Conservation (phyloP, 2,888 invertebrate species). For the Drosophila demipolita region DNA sequence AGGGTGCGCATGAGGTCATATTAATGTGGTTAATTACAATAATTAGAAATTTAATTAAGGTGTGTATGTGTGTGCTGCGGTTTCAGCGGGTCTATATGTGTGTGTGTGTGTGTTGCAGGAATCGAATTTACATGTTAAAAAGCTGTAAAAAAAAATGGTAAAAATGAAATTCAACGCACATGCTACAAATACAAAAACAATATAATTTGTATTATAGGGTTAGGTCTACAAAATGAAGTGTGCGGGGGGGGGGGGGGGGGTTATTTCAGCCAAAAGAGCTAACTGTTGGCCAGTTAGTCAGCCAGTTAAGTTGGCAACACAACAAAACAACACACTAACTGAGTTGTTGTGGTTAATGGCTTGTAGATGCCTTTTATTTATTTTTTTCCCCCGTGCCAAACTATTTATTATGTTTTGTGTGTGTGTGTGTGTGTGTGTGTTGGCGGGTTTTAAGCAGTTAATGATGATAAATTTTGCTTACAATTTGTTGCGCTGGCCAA, state of each 20-base stretch:
- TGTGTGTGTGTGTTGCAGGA: conserved; percentile 30
- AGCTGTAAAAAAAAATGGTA: conserved; percentile 65
- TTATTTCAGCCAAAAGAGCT: conserved; percentile 21
- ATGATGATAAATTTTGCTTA: conserved; percentile 61
- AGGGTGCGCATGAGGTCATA: conserved; percentile 80
- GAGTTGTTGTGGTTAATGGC: conserved; percentile 70
- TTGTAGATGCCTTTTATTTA: conserved; percentile 34
- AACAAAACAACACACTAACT: conserved; percentile 46
- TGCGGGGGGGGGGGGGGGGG: background rate
- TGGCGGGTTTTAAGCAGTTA: conserved; percentile 21
- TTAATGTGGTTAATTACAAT: conserved; percentile 81
- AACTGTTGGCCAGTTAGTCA: conserved; percentile 44
- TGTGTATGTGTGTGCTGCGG: conserved; percentile 29
- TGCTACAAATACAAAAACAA: conserved; percentile 72
- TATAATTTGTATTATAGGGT: conserved; percentile 51
- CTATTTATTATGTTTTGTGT: conserved; percentile 39
- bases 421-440: too few relatives aligned
- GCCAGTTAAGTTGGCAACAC: conserved; percentile 40
- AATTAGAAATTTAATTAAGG: conserved; percentile 81
- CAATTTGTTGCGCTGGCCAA: conserved; percentile 20
- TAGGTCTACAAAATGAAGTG: conserved; percentile 19
- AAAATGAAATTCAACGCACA: conserved; percentile 49
- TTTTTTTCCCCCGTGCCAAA: conserved; percentile 16
- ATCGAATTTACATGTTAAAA: conserved; percentile 79
- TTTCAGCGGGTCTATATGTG: background rate